Conservation (phyloP, 2,113 vertebrate species). For the Pseudorasbora parva region DNA sequence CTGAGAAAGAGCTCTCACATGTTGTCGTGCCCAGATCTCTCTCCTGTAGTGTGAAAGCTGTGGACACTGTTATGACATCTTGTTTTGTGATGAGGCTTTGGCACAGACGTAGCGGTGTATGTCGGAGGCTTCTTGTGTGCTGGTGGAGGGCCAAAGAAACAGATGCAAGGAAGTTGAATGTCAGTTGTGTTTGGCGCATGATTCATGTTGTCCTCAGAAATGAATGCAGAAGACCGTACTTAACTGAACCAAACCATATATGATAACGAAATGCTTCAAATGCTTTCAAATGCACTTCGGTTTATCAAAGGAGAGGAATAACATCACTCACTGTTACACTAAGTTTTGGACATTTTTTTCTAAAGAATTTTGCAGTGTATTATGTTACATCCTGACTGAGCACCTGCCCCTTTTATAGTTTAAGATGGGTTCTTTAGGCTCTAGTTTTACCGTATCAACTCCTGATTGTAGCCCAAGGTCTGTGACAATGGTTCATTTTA, state of each 20-base stretch:
- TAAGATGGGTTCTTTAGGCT: neutral
- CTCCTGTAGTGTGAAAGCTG: constrained; percentile 26
- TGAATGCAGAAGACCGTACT: constrained; percentile 13
- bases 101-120: constrained; percentile 59
- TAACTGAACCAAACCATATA: constrained; percentile 8
- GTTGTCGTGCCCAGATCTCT: constrained; percentile 28
- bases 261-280: neutral
- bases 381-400: neutral
- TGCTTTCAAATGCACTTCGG: neutral
- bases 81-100: constrained; percentile 62
- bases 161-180: constrained; percentile 41
- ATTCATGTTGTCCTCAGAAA: constrained; percentile 43
- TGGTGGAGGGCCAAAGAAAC: constrained; percentile 49
- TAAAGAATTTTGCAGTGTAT: neutral
- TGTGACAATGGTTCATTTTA: neutral
- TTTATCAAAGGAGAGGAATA: neutral
- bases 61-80: constrained; percentile 46
- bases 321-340: neutral
- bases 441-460: neutral
- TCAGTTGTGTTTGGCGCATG: constrained; percentile 48
- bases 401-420: neutral
- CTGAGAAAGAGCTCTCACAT: constrained; percentile 7
- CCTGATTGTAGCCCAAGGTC: neutral
- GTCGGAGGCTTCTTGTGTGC: constrained; percentile 59
- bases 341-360: constrained; percentile 23